phyloP scores from a whole-genome alignment of 1,140 invertebrate genomes.

The Bemisia tabaci region DNA sequence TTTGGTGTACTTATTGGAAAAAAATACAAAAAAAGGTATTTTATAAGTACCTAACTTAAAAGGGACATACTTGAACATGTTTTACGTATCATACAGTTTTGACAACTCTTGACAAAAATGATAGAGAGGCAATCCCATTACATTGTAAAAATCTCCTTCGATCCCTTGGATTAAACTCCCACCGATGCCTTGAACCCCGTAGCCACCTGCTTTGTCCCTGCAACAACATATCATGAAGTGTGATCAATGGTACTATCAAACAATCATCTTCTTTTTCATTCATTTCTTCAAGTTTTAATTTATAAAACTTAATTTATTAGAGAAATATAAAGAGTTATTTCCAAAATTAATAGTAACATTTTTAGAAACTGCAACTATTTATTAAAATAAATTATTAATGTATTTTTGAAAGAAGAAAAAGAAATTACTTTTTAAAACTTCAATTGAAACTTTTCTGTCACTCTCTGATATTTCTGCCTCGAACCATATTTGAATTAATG shows the following conservation, averaged over 20 bases:
- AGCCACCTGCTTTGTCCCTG: constrained; percentile 88
- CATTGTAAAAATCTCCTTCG: constrained; percentile 83
- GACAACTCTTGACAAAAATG: constrained; percentile 52
- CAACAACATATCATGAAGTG: constrained; percentile 23
- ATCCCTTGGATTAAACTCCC: constrained; percentile 73
- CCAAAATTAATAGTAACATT: too few relatives aligned
- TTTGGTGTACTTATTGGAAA: too few relatives aligned
- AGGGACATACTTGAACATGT: too few relatives aligned
- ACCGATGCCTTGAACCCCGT: constrained; percentile 84
- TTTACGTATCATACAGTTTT: constrained; percentile 20
- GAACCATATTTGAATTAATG: too few relatives aligned
- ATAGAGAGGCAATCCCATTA: constrained; percentile 84
- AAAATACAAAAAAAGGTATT: too few relatives aligned
- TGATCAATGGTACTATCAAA: neutral
- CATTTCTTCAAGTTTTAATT: neutral
- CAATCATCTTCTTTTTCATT: neutral
- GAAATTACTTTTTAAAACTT: too few relatives aligned
- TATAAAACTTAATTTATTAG: neutral
- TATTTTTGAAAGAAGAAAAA: too few relatives aligned
- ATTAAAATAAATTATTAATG: too few relatives aligned
- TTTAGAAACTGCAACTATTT: too few relatives aligned
- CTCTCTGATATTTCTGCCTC: too few relatives aligned
- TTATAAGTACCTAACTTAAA: too few relatives aligned
- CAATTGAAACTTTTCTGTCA: too few relatives aligned
- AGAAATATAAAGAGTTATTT: constrained; percentile 9